phyloP scores from a whole-genome alignment of 2,113 vertebrate species.

The Anthoscopus minutus region DNA sequence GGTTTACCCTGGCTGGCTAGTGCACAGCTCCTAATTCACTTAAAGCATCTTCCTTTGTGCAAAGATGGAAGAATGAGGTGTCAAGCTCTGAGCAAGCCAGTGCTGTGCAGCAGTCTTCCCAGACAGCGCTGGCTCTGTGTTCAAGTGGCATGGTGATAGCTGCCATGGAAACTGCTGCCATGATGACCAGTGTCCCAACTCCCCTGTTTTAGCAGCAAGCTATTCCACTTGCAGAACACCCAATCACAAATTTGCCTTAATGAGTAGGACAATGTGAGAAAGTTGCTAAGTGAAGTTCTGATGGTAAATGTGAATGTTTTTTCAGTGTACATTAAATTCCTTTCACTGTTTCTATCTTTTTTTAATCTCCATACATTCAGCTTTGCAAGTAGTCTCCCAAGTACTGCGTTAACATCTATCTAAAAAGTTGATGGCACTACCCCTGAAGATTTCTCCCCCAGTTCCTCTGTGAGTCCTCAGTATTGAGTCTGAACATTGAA shows the following conservation, averaged over 20 bases:
- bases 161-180: not conserved
- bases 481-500: not conserved
- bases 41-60: not conserved
- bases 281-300: not conserved
- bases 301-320: not conserved
- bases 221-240: not conserved
- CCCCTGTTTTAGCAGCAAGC: not conserved
- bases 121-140: rapidly evolving
- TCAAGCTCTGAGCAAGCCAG: not conserved
- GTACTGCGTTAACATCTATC: not conserved
- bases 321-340: not conserved
- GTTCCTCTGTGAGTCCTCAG: not conserved
- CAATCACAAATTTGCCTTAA: not conserved
- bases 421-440: not conserved
- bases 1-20: not conserved
- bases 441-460: not conserved
- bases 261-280: not conserved
- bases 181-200: not conserved
- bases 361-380: not conserved
- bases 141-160: not conserved
- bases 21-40: not conserved
- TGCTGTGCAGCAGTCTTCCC: not conserved
- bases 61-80: not conserved
- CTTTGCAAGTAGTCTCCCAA: not conserved
- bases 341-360: not conserved